Evolutionary conservation across 2,888 invertebrate species (phyloP).

Genomic region (Euzetes globulus): DNA sequence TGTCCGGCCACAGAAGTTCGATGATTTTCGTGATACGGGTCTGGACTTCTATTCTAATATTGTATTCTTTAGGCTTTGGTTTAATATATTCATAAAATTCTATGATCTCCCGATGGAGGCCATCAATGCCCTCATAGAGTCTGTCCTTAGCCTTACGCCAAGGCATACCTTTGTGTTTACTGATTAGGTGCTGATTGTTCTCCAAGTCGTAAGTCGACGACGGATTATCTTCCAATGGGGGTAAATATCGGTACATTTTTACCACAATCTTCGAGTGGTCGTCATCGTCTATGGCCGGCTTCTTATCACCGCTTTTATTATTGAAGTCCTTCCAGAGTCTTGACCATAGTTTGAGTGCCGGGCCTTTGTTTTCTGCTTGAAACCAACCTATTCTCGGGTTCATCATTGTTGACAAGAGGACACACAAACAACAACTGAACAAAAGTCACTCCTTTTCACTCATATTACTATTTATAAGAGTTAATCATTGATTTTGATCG

Average conservation of each 20-base stretch:
- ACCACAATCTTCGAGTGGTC: conserved; percentile 36
- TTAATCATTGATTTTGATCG: no score
- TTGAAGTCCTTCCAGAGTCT: conserved; percentile 75
- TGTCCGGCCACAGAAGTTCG: conserved; percentile 79
- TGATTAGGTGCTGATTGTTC: conserved; percentile 70
- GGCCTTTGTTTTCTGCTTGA: conserved; percentile 96
- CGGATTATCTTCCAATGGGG: conserved; percentile 75
- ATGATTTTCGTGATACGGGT: conserved; percentile 79
- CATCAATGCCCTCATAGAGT: conserved; percentile 58
- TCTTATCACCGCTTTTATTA: no score
- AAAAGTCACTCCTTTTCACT: no score
- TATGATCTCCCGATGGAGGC: conserved; percentile 91
- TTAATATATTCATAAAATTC: conserved; percentile 93
- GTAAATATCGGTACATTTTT: conserved; percentile 44
- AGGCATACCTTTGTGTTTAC: conserved; percentile 61
- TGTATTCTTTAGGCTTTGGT: conserved; percentile 82
- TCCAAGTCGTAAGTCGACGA: conserved; percentile 83
- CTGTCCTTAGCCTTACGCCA: conserved; percentile 60
- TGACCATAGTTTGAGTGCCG: conserved; percentile 89
- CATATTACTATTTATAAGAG: no score
- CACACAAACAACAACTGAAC: no score
- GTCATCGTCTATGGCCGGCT: no score
- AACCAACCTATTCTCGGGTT: conserved; percentile 86
- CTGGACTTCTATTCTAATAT: conserved; percentile 78
- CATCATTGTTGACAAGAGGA: conserved; percentile 53